Conservation (phyloP, 2,113 vertebrate genomes). For the Proteles cristata region DNA sequence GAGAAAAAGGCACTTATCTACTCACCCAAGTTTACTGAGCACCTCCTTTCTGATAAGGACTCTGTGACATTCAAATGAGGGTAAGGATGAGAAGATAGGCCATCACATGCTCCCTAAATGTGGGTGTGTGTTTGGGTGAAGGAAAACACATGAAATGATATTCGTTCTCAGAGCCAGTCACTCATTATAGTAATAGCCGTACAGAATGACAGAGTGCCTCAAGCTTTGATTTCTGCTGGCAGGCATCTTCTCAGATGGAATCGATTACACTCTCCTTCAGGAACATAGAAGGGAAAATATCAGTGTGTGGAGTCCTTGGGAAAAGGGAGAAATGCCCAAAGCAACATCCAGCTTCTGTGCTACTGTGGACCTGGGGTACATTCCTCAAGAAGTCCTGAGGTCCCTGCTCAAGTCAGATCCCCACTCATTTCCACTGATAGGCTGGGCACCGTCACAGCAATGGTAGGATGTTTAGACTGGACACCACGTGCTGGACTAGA, state of each 20-base stretch:
- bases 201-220: neutral
- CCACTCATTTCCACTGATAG: neutral
- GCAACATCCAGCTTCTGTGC: neutral
- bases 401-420: neutral
- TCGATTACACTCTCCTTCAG: neutral
- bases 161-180: neutral
- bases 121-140: too few relatives aligned
- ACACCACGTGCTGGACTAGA: neutral
- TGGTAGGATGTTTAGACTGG: too few relatives aligned
- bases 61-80: neutral
- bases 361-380: neutral
- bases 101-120: neutral
- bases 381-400: neutral
- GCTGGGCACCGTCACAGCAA: rapidly evolving
- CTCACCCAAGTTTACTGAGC: neutral
- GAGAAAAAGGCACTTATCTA: neutral
- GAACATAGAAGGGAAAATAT: neutral
- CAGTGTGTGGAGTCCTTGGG: neutral
- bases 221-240: neutral
- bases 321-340: neutral
- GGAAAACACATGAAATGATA: neutral
- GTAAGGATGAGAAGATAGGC: neutral
- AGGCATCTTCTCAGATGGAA: neutral
- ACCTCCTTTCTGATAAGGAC: neutral
- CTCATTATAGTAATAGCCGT: neutral